These are phyloP conservation scores for Phacellophora camtschatica DNA, from an alignment of 30 jellyfish, hydroid and myxozoan species.

Conservation along the genomic window DNA sequence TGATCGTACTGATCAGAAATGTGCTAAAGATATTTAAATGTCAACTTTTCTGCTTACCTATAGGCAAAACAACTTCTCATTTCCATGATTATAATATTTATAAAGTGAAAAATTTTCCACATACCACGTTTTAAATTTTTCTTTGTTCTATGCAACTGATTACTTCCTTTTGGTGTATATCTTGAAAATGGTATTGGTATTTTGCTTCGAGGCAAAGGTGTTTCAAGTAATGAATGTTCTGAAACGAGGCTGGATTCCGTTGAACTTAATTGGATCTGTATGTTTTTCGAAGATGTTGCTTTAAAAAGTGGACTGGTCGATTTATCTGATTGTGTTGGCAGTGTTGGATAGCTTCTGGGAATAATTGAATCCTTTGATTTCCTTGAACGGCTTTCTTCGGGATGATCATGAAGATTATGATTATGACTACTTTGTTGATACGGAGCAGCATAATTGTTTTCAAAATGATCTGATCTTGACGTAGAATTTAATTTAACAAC, in stretches of 20 bases:
- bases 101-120: too few relatives aligned
- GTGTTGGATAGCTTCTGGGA: neutral
- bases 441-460: too few relatives aligned
- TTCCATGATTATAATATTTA: too few relatives aligned
- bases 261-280: constrained; percentile 65
- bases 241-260: constrained; percentile 62
- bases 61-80: too few relatives aligned
- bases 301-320: constrained; percentile 26
- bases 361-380: neutral
- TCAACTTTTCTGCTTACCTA: too few relatives aligned
- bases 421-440: neutral
- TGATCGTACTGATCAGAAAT: too few relatives aligned
- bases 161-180: constrained; percentile 55
- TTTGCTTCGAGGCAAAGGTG: constrained; percentile 66
- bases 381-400: neutral
- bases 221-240: constrained; percentile 49
- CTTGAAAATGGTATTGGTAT: constrained; percentile 66
- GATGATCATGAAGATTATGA: neutral
- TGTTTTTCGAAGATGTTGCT: neutral
- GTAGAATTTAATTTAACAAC: too few relatives aligned
- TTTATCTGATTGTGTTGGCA: neutral
- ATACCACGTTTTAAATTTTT: too few relatives aligned
- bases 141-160: too few relatives aligned
- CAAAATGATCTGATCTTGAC: too few relatives aligned
- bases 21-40: too few relatives aligned